phyloP scores from a whole-genome alignment of 2,797 vertebrate genomes.

The Acomys russatus region DNA sequence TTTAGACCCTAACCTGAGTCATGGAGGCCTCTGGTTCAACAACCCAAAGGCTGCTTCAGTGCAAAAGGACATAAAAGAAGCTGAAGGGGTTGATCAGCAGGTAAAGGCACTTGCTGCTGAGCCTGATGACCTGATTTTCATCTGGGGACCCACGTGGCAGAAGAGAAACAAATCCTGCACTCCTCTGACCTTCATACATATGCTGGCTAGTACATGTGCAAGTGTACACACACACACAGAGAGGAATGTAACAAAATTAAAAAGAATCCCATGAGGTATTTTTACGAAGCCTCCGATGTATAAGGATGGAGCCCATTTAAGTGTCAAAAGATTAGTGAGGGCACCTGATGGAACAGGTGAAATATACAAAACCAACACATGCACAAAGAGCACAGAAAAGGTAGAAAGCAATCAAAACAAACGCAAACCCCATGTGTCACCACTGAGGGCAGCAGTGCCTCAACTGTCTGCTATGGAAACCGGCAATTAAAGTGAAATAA shows the following conservation, averaged over 20 bases:
- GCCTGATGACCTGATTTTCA: background rate
- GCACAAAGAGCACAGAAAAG: background rate
- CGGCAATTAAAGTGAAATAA: slow-evolving; percentile 47
- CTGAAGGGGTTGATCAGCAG: background rate
- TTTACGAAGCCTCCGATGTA: background rate
- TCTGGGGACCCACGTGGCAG: background rate
- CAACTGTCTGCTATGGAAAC: slow-evolving; percentile 44
- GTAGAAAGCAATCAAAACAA: slow-evolving; percentile 33
- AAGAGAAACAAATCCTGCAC: background rate
- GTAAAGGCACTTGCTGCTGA: background rate
- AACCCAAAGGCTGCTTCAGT: background rate
- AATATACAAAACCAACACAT: slow-evolving; percentile 24
- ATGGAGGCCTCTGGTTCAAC: background rate
- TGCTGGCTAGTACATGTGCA: background rate
- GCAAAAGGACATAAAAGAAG: background rate
- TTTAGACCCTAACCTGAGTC: background rate
- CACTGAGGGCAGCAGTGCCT: slow-evolving; percentile 12
- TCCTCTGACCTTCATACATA: background rate
- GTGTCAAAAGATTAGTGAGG: slow-evolving; percentile 63
- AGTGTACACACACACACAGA: background rate
- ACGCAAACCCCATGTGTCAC: slow-evolving; percentile 62
- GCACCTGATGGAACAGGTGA: slow-evolving; percentile 34
- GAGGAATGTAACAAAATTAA: background rate
- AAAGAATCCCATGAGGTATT: background rate
- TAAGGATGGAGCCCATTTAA: background rate